Percentiles rank a stretch among this genome's conserved stretches.
phyloP scores from a whole-genome alignment of 2,888 invertebrate genomes.

The Lasioglossum calceatum region DNA sequence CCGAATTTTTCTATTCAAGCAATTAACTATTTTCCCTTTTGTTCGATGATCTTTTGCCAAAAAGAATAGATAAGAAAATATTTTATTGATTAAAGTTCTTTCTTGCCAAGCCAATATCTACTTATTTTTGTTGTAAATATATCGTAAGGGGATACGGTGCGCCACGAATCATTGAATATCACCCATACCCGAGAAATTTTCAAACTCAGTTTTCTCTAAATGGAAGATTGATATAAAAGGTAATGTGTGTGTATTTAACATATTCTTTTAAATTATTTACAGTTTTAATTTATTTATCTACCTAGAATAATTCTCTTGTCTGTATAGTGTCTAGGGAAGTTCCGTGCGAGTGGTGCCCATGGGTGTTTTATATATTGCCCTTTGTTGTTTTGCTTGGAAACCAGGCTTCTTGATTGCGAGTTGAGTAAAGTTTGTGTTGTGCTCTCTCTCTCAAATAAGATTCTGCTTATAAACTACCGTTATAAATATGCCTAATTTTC shows the following conservation, averaged over 20 bases:
- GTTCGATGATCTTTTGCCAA: too few species aligned
- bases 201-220: not conserved
- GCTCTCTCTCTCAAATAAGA: not conserved
- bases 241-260: too few species aligned
- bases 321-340: not conserved
- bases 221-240: not conserved
- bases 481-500: not conserved
- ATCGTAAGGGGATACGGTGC: not conserved
- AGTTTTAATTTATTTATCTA: not conserved
- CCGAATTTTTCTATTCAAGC: too few species aligned
- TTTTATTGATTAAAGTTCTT: too few species aligned
- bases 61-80: too few species aligned
- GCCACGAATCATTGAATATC: not conserved
- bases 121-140: too few species aligned
- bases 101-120: too few species aligned
- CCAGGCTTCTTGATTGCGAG: not conserved
- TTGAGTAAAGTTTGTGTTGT: not conserved
- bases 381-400: not conserved
- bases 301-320: not conserved
- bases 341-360: not conserved
- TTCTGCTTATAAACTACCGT: not conserved
- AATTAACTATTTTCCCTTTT: too few species aligned
- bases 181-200: not conserved
- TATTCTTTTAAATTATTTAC: not conserved
- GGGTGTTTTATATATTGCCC: not conserved